Percentiles rank a stretch among this genome's conserved stretches.
Evolutionary conservation across 2,113 vertebrate genomes (phyloP).

Genomic region (Hylia prasina): DNA sequence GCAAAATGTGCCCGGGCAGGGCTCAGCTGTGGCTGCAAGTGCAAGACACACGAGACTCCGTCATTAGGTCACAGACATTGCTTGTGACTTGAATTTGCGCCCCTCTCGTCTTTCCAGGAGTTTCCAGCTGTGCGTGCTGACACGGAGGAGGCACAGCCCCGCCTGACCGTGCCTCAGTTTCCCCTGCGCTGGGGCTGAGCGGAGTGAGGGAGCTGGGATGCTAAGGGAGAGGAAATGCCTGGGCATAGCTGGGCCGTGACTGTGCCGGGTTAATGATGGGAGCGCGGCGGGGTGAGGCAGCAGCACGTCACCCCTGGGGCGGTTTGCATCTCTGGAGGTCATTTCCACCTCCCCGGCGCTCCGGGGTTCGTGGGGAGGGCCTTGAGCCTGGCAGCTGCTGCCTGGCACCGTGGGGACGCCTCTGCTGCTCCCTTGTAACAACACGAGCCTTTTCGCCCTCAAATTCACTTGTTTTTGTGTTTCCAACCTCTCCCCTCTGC

Average conservation of each 20-base stretch:
- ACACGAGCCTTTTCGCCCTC: not conserved
- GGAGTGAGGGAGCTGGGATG: accelerated
- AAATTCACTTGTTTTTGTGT: not conserved
- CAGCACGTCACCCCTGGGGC: not conserved
- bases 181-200: not conserved
- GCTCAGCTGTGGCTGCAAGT: not conserved
- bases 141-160: not conserved
- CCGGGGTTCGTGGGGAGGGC: accelerated
- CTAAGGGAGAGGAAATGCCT: not conserved
- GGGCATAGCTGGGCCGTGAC: not conserved
- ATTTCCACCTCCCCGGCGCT: accelerated
- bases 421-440: not conserved
- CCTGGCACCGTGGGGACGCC: not conserved
- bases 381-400: not conserved
- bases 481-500: not conserved
- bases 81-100: not conserved
- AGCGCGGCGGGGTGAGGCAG: not conserved
- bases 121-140: not conserved
- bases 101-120: not conserved
- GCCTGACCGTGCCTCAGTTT: constrained; percentile 15
- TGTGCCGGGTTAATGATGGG: accelerated
- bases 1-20: accelerated
- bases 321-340: accelerated
- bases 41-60: not conserved
- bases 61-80: not conserved